Evolutionary conservation across 2,797 vertebrate species (phyloP).

Genomic region (Trachurus trachurus): DNA sequence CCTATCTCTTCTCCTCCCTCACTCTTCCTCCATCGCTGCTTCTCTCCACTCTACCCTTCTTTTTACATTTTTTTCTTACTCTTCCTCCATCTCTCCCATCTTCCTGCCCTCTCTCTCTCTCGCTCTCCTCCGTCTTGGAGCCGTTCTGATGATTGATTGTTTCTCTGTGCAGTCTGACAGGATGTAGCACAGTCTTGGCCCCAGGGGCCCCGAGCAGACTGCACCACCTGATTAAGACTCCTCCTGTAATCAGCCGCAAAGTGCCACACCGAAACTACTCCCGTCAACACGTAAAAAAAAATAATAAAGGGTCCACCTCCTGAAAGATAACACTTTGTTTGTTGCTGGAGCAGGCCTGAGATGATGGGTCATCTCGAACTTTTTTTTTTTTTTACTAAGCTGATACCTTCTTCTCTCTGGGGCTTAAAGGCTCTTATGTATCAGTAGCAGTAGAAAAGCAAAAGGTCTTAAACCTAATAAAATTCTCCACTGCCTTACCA

Average conservation of each 20-base stretch:
- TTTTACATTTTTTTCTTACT: conserved; percentile 46
- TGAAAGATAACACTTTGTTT: conserved; percentile 83
- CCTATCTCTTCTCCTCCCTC: conserved; percentile 24
- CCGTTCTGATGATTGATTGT: conserved; percentile 96
- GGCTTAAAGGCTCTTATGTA: conserved; percentile 81
- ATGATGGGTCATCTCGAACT: conserved; percentile 64
- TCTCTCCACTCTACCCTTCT: conserved; percentile 15
- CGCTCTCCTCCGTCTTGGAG: conserved; percentile 82
- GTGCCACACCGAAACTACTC: conserved; percentile 85
- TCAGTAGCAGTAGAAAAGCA: conserved; percentile 83
- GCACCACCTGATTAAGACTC: conserved; percentile 94
- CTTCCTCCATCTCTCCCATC: conserved; percentile 72
- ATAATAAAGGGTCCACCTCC: conserved; percentile 76
- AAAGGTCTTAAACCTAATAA: conserved; percentile 84
- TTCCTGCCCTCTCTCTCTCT: conserved; percentile 63
- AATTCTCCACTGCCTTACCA: conserved; percentile 82
- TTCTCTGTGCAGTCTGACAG: conserved; percentile 93
- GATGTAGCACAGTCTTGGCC: conserved; percentile 92
- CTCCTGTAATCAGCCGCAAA: conserved; percentile 92
- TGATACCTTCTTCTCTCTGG: conserved; percentile 80
- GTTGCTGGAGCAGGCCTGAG: conserved; percentile 58
- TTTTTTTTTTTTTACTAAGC: conserved; percentile 48
- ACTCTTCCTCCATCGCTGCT: conserved; percentile 26
- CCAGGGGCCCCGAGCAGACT: conserved; percentile 90
- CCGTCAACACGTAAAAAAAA: conserved; percentile 79